phyloP scores from a whole-genome alignment of 2,888 invertebrate species.

The Seira musarum region DNA sequence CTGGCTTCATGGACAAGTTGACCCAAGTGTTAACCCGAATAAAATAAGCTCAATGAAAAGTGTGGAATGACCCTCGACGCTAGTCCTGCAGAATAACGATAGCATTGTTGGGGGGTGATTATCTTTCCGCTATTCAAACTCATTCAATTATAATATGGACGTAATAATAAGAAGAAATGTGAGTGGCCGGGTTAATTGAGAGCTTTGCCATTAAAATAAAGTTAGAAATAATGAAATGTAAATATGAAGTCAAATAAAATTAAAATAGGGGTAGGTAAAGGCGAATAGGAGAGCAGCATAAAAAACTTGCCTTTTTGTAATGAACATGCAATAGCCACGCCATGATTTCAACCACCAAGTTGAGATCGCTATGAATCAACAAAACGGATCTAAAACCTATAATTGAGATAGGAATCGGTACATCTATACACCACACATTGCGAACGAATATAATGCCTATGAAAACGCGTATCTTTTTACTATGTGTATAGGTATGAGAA shows the following conservation, averaged over 20 bases:
- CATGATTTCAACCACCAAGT: constrained; percentile 12
- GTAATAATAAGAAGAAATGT: no score
- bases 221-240: neutral
- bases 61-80: neutral
- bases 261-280: constrained; percentile 27
- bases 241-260: constrained; percentile 1
- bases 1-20: no score
- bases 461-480: neutral
- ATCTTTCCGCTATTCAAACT: neutral
- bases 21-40: neutral
- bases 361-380: constrained; percentile 36
- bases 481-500: neutral
- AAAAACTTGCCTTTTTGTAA: neutral
- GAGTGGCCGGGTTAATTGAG: neutral
- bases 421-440: constrained; percentile 24
- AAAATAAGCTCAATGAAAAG: neutral
- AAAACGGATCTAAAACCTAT: constrained; percentile 52
- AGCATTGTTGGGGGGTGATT: neutral
- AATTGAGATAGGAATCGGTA: constrained; percentile 47
- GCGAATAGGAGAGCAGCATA: neutral
- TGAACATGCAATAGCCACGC: neutral
- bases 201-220: neutral
- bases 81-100: neutral
- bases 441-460: constrained; percentile 8
- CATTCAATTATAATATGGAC: no score